Evolutionary conservation across 2,888 invertebrate genomes (phyloP).

Genomic region (Trachelus iudaicus): DNA sequence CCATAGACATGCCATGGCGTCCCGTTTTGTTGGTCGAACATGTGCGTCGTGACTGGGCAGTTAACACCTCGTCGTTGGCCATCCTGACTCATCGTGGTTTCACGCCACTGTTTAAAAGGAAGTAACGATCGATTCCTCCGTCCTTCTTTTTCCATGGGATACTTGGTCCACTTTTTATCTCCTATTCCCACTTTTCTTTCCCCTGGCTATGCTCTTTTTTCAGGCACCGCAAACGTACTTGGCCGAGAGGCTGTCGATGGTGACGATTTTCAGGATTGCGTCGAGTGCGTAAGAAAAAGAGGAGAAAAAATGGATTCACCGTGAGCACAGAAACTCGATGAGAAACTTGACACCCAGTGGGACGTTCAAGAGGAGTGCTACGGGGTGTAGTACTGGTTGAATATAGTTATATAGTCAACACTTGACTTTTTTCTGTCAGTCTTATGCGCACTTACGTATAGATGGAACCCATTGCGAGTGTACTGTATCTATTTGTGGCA

Average conservation of each 20-base stretch:
- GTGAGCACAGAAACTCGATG: slow-evolving; percentile 12
- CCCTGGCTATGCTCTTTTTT: no score
- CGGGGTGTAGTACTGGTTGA: no score
- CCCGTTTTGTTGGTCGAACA: slow-evolving; percentile 45
- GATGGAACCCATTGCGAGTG: neutral
- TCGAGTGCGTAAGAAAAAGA: neutral
- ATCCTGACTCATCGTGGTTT: neutral
- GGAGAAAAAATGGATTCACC: neutral
- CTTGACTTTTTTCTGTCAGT: slow-evolving; percentile 2
- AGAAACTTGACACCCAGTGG: slow-evolving; percentile 45
- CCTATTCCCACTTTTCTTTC: no score
- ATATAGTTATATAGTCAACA: neutral
- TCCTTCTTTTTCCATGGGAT: no score
- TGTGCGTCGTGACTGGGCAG: slow-evolving; percentile 58
- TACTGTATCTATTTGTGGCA: slow-evolving; percentile 23
- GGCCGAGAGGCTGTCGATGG: neutral
- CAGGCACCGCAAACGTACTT: no score
- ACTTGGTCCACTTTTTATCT: no score
- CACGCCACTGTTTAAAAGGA: no score
- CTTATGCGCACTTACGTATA: neutral
- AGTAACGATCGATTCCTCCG: no score
- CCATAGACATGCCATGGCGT: slow-evolving; percentile 30
- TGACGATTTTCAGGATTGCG: neutral
- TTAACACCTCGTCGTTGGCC: slow-evolving; percentile 41
- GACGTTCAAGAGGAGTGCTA: slow-evolving; percentile 31